phyloP scores from a whole-genome alignment of 2,113 vertebrate species.

The Casuarius casuarius region DNA sequence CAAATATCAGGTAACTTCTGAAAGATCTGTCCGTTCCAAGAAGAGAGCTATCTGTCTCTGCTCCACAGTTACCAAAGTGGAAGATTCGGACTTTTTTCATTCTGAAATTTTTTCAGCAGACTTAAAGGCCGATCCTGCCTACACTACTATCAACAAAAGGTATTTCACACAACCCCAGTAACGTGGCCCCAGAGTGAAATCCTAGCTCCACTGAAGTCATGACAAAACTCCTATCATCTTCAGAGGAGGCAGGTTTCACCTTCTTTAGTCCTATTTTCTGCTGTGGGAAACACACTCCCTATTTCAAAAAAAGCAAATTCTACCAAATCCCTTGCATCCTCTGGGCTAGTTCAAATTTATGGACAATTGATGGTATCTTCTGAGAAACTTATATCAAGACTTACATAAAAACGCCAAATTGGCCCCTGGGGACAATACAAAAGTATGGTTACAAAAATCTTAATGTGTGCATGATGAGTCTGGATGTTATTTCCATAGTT shows the following conservation, averaged over 20 bases:
- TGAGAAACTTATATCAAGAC: not conserved
- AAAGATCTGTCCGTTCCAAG: not conserved
- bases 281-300: constrained; percentile 19
- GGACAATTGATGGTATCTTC: constrained; percentile 2
- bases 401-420: not conserved
- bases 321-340: not conserved
- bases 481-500: not conserved
- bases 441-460: not conserved
- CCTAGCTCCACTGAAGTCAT: not conserved
- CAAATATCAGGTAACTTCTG: not conserved
- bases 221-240: not conserved
- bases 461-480: not conserved
- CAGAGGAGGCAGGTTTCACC: not conserved
- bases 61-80: not conserved
- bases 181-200: fast-evolving
- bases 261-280: not conserved
- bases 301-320: not conserved
- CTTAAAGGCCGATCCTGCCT: not conserved
- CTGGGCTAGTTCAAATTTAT: not conserved
- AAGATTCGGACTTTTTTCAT: not conserved
- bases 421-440: not conserved
- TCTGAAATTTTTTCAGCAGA: not conserved
- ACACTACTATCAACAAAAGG: not conserved
- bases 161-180: not conserved
- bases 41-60: not conserved